Base-by-base conservation (phyloP, 2,113 vertebrate genomes). In the Brienomyrus longianalis region DNA sequence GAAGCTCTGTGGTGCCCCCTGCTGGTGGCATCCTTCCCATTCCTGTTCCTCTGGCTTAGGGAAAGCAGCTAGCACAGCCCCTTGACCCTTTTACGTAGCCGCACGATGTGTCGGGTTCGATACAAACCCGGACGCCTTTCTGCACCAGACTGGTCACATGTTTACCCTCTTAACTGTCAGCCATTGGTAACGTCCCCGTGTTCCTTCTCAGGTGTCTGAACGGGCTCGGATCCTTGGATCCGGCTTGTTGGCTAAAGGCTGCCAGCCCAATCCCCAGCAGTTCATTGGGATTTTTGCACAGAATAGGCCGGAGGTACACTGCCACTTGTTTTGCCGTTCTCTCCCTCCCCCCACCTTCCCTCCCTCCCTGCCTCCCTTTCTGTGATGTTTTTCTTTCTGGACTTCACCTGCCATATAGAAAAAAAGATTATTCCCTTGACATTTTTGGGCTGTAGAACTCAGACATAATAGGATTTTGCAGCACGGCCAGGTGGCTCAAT, bases 241-340 rank as follows among this genome's bases (percentile, higher is more conserved):
- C 0, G 96, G 96, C 31, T 92, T 96, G 83, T 70, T 96, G 80
- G 94, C 94, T 21, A 96, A 95, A 92, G 95, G 96, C 90, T 96
- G 95, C 92, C 93, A 93, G 87, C 94, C 95, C 0, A 95, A 93
- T 90, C 92, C 96, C 0, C 54, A 95, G 77, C 95, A 96, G 88
- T 96, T 95, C 90, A 91, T 96, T 6, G 95, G 95, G 6, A 96
- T 96, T 91, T 96, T 94, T 91, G 94, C 95, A 86, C 95, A 95
- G 70, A 96, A 96, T 93, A 94, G 95, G 86, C 96, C 96, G 70
- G 96, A 96, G 96, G 96, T 96, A 94, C 7, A 13, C 6, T 11
- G 27, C 35, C 52, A 59, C 21, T 47, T 27, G 70, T 27, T 70
- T 86, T 43, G 11, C 31, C 13, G n/a, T 23, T 54, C 9, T 48